A percentile compares a stretch with the other conserved stretches of the same genome.
Evolutionary conservation across 2,888 invertebrate genomes (phyloP).

Genomic region (Thelaira solivaga): DNA sequence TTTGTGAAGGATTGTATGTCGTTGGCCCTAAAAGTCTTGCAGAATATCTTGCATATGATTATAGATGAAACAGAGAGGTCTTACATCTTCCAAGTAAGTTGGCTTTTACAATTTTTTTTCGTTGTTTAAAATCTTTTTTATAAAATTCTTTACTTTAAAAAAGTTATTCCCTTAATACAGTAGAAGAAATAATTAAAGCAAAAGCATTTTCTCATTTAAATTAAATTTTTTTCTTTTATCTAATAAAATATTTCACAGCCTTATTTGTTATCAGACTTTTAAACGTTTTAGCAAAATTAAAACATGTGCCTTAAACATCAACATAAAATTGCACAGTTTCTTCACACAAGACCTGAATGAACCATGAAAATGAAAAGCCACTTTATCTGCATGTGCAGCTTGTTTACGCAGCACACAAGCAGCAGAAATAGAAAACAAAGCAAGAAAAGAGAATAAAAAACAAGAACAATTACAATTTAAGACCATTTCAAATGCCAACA

Average conservation of each 20-base stretch:
- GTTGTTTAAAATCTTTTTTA: no score
- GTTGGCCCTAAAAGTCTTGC: no score
- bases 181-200: no score
- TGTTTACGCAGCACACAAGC: neutral
- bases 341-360: neutral
- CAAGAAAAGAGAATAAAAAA: slow-evolving; percentile 10
- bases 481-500: slow-evolving; percentile 57
- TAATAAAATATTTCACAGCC: neutral
- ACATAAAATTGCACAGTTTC: slow-evolving; percentile 12
- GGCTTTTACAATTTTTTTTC: no score
- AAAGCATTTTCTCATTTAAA: no score
- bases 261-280: neutral
- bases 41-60: no score
- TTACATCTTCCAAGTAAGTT: no score
- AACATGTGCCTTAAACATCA: neutral
- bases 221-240: no score
- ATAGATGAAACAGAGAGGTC: no score
- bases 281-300: slow-evolving; percentile 1
- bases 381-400: slow-evolving; percentile 31
- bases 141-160: no score
- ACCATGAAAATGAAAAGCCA: slow-evolving; percentile 7
- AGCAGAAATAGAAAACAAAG: neutral
- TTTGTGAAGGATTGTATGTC: no score
- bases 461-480: slow-evolving; percentile 54
- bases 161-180: no score